Conservation (phyloP, 2,888 invertebrate genomes). For the Griposia aprilina region DNA sequence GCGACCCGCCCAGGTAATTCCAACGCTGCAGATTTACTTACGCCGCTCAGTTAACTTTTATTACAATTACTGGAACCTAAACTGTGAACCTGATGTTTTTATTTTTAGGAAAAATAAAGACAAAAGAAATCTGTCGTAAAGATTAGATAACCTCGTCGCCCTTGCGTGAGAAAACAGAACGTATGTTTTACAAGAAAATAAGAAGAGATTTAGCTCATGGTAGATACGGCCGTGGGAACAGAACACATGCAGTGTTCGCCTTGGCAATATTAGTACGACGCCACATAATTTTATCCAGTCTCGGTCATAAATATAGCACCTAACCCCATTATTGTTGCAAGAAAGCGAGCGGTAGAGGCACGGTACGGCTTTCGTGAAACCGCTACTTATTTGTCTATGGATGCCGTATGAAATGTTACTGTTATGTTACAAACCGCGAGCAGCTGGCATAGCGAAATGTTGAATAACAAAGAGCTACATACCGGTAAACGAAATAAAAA, state of each 20-base stretch:
- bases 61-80: conserved; percentile 62
- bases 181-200: conserved; percentile 58
- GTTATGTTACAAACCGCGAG: conserved; percentile 37
- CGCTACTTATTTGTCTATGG: conserved; percentile 61
- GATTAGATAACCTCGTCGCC: conserved; percentile 15
- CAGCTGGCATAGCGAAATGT: conserved; percentile 23
- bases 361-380: conserved; percentile 59
- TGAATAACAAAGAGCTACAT: conserved; percentile 17
- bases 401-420: conserved; percentile 47
- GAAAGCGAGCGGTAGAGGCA: conserved; percentile 71
- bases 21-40: conserved; percentile 65
- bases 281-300: conserved; percentile 84
- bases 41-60: conserved; percentile 66
- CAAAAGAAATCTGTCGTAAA: background rate
- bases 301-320: conserved; percentile 80
- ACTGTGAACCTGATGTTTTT: conserved; percentile 43
- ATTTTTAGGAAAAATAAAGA: conserved; percentile 22
- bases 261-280: conserved; percentile 80
- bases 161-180: conserved; percentile 37
- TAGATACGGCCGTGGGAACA: conserved; percentile 75
- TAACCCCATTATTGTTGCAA: conserved; percentile 79
- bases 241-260: conserved; percentile 77
- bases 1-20: conserved; percentile 67
- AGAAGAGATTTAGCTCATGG: conserved; percentile 67
- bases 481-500: conserved; percentile 14